Percentiles rank a stretch among this genome's conserved stretches.
These are phyloP conservation scores for Ophthalmolycus amberensis DNA, from an alignment of 2,113 vertebrate species.

Conservation along the genomic window DNA sequence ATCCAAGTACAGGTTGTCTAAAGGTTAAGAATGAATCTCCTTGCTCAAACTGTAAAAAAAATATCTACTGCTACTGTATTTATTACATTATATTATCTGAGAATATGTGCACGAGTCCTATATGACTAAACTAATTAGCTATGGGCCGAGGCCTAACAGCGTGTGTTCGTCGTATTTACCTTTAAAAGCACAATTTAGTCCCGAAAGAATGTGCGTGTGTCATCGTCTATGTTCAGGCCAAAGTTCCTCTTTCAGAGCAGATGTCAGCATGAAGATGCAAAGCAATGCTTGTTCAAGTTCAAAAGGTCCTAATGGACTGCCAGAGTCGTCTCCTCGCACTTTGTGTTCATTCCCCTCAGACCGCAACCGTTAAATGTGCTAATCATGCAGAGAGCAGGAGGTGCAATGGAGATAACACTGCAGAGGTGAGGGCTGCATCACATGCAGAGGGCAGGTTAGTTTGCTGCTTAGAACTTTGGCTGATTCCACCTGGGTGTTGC, in stretches of 20 bases:
- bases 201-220: not conserved
- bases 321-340: slow-evolving; percentile 34
- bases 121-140: too few species aligned
- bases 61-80: too few species aligned
- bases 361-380: slow-evolving; percentile 43
- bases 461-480: slow-evolving; percentile 40
- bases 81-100: too few species aligned
- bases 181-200: not conserved
- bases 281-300: slow-evolving; percentile 43
- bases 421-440: slow-evolving; percentile 27
- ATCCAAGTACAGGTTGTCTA: too few species aligned
- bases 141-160: too few species aligned
- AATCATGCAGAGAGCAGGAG: slow-evolving; percentile 63
- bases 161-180: not conserved
- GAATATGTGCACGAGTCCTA: too few species aligned
- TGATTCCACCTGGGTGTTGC: slow-evolving; percentile 38
- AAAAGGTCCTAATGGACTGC: slow-evolving; percentile 32
- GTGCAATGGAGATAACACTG: slow-evolving; percentile 57
- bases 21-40: too few species aligned
- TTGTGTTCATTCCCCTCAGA: slow-evolving; percentile 43
- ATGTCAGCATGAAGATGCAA: slow-evolving; percentile 1
- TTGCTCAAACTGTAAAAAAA: too few species aligned
- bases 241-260: not conserved
- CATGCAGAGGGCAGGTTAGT: slow-evolving; percentile 24
- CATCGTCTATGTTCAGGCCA: not conserved